Percentiles rank a stretch among this genome's conserved stretches.
These are phyloP conservation scores for Leptopilina myrica DNA, from an alignment of 2,888 invertebrate genomes.

Conservation along the genomic window DNA sequence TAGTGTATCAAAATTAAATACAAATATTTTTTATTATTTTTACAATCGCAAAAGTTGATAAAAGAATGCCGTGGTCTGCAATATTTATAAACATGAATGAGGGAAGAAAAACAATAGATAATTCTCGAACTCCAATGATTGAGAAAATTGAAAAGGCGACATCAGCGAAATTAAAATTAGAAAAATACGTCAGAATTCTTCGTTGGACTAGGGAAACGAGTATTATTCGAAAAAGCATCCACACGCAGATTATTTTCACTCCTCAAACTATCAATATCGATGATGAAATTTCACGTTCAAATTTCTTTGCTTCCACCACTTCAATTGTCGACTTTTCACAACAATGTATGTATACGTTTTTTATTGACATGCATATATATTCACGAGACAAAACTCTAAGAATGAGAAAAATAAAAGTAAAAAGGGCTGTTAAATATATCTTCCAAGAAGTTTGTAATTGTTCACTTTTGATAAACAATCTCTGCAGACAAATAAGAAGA, in stretches of 20 bases:
- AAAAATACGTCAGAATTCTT: slow-evolving; percentile 59
- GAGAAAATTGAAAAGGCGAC: slow-evolving; percentile 46
- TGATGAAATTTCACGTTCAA: slow-evolving; percentile 42
- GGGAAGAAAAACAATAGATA: neutral
- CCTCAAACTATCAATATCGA: slow-evolving; percentile 16
- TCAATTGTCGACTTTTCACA: slow-evolving; percentile 40
- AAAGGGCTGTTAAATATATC: neutral
- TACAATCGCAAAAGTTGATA: neutral
- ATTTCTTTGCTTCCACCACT: slow-evolving; percentile 50
- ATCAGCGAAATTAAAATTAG: slow-evolving; percentile 62
- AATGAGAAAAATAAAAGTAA: no score
- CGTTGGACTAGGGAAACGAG: slow-evolving; percentile 2
- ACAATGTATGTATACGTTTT: slow-evolving; percentile 29
- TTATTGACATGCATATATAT: neutral
- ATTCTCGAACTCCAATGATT: slow-evolving; percentile 13
- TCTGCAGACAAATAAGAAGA: neutral
- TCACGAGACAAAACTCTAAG: no score
- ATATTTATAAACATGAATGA: no score
- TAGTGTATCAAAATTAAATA: no score
- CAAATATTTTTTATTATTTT: neutral
- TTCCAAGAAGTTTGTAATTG: neutral
- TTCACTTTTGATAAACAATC: neutral
- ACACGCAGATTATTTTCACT: slow-evolving; percentile 21
- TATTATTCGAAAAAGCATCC: neutral
- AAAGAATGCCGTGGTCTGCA: no score